Evolutionary conservation across 2,797 vertebrate species (phyloP), one percentile per base, ranked within the genome.

Genomic region (Notolabrus celidotus): DNA sequence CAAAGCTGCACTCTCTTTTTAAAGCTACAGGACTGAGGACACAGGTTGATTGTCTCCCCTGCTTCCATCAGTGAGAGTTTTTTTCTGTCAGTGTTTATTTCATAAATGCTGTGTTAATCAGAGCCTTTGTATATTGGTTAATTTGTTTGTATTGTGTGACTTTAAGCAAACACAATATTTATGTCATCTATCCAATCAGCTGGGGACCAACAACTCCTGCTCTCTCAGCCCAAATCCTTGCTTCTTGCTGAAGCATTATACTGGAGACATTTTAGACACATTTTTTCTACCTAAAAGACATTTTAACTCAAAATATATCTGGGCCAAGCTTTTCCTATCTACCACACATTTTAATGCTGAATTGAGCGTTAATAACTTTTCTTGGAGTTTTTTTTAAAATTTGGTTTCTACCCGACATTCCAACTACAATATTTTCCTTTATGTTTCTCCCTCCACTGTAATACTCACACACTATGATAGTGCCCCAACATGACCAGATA

Each of bases 361-460:
- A 8, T 5, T 15, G 10, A 11, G 29, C 11, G 33, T 33, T 5
- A 54, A 7, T 17, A 22, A 17, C 0, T 16, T 52, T 22, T 52
- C 15, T 31, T 29, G 1, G 2, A 33, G 34, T 7, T 62, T 61
- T 54, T 14, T 12, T 39, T 54, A 15, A 14, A 25, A 49, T 49
- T 17, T 41, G 25, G 34, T 56, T 39, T 61, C 31, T 43, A 42
- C 45, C 9, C 4, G 7, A 50, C 17, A 47, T 39, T 73, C 33
- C 23, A 33, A 0, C 10, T 39, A 12, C 19, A 60, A 33, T 22
- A 22, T 38, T 41, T 22, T 15, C 7, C 19, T 31, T 2, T 20
- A n/a, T 45, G 33, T 22, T 11, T 2, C 36, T 23, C n/a, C 42
- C 20, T 2, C 27, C 15, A 7, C 14, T 14, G 16, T 14, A 23